Base-by-base conservation (phyloP, 2,888 invertebrate species). In the Linnaemya tessellans region DNA sequence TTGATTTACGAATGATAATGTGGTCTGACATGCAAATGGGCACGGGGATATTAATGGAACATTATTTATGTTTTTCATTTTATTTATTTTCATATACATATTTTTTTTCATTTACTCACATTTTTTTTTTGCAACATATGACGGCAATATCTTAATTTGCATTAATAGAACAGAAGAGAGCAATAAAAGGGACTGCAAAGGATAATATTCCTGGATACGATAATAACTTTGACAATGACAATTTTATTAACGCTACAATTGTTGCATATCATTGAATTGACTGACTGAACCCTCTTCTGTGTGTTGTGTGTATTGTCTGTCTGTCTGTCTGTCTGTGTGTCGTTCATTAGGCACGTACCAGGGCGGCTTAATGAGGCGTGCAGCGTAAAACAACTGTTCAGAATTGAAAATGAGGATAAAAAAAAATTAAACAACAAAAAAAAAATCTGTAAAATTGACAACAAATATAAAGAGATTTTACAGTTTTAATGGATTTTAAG, bases 1-100 rank as follows among this genome's bases (percentile, higher is more conserved):
- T 88, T 91, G 91, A 91, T 92, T 91, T 91, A 91, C 91, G 91
- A 90, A 90, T 89, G 89, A 90, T 91, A 92, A 91, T 91, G 88
- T 87, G 90, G 88, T 89, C 88, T 90, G 91, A 91, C 91, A 90
- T 88, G 74, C 58, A 75, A 86, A 87, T 88, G 87, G 86, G 86
- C 73, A 84, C n/a, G 82, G 78, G 74, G 20, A 67, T 70, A 62
- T 65, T 56, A 80, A 58, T 56, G 20, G 11, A 58, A 67, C 35
- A 73, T 78, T 81, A 73, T 65, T 83, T 80, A 70, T 67, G 70
- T 9, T 49, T 56, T 51, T 51, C 30, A 35, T 67, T 82, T 60
- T 54, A 64, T 71, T 49, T 58, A 25, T 70, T 56, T 74, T 51
- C 13, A 18, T 2, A 49, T 74, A 43, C 10, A 18, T 2, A 49